These are phyloP conservation scores for Argentina silus DNA, from an alignment of 2,797 vertebrate species.

Conservation along the genomic window DNA sequence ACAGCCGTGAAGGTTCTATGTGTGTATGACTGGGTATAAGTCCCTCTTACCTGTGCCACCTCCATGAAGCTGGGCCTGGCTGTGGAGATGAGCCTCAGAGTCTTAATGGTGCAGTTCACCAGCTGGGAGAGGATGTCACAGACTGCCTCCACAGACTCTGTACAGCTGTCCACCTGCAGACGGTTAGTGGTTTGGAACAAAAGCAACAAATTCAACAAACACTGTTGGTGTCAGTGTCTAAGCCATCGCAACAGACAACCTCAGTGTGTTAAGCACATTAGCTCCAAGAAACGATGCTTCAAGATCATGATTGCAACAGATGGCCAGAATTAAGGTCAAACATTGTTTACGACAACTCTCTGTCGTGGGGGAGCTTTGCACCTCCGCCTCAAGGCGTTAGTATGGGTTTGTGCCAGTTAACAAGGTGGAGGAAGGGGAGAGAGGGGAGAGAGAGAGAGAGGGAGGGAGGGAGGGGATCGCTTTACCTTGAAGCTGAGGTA, in stretches of 20 bases:
- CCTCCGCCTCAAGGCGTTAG: background rate
- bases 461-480: background rate
- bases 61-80: slow-evolving; percentile 91
- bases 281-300: slow-evolving; percentile 34
- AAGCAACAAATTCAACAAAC: background rate
- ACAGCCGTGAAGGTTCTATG: no score
- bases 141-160: no score
- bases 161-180: no score
- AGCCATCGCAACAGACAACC: background rate
- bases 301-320: slow-evolving; percentile 41
- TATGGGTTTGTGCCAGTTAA: background rate
- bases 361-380: slow-evolving; percentile 19
- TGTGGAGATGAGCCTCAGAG: slow-evolving; percentile 91
- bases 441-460: slow-evolving; percentile 10
- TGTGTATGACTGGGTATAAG: background rate
- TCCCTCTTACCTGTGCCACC: slow-evolving; percentile 81
- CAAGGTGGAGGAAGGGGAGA: background rate
- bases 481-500: slow-evolving; percentile 91
- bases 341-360: slow-evolving; percentile 34
- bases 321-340: slow-evolving; percentile 43
- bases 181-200: background rate
- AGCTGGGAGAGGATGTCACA: background rate
- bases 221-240: background rate
- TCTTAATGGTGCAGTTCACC: no score
- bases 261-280: slow-evolving; percentile 27